Conservation (phyloP, 2,797 vertebrate genomes). For the Hyperoplus immaculatus region DNA sequence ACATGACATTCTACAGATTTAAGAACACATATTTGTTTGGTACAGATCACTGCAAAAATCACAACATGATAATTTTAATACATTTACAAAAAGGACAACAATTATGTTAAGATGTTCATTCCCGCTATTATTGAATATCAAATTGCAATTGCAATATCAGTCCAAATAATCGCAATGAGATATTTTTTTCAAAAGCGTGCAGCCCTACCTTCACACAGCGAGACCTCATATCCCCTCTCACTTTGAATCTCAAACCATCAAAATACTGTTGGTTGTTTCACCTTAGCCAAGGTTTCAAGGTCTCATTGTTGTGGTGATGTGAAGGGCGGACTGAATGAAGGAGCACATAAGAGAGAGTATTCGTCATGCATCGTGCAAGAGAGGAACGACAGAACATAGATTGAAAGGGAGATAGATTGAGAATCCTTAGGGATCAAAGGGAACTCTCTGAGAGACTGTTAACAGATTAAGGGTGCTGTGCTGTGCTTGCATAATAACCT, state of each 20-base stretch:
- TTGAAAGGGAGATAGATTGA: slow-evolving; percentile 15
- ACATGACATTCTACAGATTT: too few relatives aligned
- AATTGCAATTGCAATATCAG: too few relatives aligned
- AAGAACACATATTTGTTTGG: too few relatives aligned
- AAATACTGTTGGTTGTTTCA: slow-evolving; percentile 26
- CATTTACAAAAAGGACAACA: too few relatives aligned
- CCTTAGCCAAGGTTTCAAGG: slow-evolving; percentile 9
- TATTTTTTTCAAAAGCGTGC: too few relatives aligned
- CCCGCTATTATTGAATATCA: too few relatives aligned
- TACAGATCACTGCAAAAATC: too few relatives aligned
- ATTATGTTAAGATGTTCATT: too few relatives aligned
- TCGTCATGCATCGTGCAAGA: slow-evolving; percentile 14
- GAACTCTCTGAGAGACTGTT: slow-evolving; percentile 49
- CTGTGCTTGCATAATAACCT: slow-evolving; percentile 58
- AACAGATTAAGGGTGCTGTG: slow-evolving; percentile 52
- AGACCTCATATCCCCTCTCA: slow-evolving; percentile 22
- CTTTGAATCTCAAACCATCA: not conserved
- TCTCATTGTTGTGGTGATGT: slow-evolving; percentile 8
- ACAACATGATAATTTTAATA: too few relatives aligned
- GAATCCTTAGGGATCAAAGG: slow-evolving; percentile 51
- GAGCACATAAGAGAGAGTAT: slow-evolving; percentile 20
- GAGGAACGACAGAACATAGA: slow-evolving; percentile 18
- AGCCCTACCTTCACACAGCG: not conserved
- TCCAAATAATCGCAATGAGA: too few relatives aligned
- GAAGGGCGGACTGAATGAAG: slow-evolving; percentile 11